phyloP scores from a whole-genome alignment of 2,797 vertebrate genomes.

The Ibycter americanus region DNA sequence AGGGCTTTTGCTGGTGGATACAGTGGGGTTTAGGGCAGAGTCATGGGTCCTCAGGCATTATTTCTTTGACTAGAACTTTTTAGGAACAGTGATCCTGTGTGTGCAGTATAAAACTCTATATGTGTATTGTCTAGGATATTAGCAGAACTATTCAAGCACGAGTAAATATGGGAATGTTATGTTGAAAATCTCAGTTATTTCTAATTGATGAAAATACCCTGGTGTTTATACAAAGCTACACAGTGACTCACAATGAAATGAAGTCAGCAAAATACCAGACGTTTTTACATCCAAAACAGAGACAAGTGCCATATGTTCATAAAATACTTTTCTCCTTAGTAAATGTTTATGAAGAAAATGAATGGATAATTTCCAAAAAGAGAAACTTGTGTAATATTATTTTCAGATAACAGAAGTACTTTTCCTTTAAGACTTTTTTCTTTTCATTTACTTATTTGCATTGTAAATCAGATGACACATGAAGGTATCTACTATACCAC shows the following conservation, averaged over 20 bases:
- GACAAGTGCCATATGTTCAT: constrained; percentile 81
- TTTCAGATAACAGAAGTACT: constrained; percentile 60
- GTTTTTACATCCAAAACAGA: constrained; percentile 81
- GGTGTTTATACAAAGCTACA: constrained; percentile 79
- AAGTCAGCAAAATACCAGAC: constrained; percentile 82
- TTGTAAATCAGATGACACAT: not conserved
- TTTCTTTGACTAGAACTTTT: not conserved
- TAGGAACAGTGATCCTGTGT: not conserved
- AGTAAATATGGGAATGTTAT: constrained; percentile 64
- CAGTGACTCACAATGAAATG: constrained; percentile 80
- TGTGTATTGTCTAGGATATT: constrained; percentile 3
- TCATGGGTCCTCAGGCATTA: not conserved
- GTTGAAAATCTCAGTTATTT: constrained; percentile 77
- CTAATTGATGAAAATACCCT: constrained; percentile 80
- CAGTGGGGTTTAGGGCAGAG: not conserved
- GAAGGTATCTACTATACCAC: not conserved
- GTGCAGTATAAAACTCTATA: not conserved
- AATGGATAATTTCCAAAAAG: constrained; percentile 68
- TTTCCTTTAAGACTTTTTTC: constrained; percentile 17
- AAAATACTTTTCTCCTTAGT: constrained; percentile 81
- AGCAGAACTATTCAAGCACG: constrained; percentile 8
- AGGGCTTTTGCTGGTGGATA: not conserved
- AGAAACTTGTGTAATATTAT: constrained; percentile 63
- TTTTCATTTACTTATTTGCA: constrained; percentile 18
- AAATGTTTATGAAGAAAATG: constrained; percentile 77